Conservation (phyloP, 2,797 vertebrate species). For the Onychomys leucogaster region DNA sequence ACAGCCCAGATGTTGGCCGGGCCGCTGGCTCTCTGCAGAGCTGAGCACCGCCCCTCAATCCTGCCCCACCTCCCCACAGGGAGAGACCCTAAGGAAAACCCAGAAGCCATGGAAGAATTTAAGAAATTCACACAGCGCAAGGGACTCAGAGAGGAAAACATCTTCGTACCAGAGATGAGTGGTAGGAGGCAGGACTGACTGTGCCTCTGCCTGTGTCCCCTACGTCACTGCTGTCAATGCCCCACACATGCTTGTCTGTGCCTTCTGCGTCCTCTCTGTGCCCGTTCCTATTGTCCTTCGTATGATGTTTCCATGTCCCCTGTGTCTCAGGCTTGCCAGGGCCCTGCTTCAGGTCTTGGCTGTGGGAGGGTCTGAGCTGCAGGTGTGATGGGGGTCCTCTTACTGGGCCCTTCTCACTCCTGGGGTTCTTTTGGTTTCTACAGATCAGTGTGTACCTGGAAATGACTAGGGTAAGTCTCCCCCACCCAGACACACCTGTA, state of each 20-base stretch:
- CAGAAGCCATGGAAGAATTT: conserved; percentile 26
- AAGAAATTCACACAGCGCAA: accelerated
- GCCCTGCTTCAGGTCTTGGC: background rate
- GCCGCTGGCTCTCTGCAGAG: background rate
- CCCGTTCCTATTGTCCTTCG: too few relatives aligned
- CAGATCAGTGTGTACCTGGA: background rate
- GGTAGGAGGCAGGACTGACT: background rate
- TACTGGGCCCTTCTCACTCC: background rate
- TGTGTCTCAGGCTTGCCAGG: background rate
- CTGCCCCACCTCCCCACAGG: background rate
- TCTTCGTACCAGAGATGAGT: accelerated
- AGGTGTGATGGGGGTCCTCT: background rate
- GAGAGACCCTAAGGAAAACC: accelerated
- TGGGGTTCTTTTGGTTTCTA: background rate
- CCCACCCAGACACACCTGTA: accelerated
- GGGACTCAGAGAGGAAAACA: accelerated
- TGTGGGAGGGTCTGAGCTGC: accelerated
- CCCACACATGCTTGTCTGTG: background rate
- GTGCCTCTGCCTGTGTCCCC: accelerated
- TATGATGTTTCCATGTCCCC: too few relatives aligned
- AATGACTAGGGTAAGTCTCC: background rate
- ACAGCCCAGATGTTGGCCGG: too few relatives aligned
- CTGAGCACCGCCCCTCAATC: background rate
- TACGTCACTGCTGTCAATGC: accelerated
- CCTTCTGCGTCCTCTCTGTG: background rate